These are phyloP conservation scores for Pionites leucogaster DNA, from an alignment of 2,113 vertebrate species.

Conservation along the genomic window DNA sequence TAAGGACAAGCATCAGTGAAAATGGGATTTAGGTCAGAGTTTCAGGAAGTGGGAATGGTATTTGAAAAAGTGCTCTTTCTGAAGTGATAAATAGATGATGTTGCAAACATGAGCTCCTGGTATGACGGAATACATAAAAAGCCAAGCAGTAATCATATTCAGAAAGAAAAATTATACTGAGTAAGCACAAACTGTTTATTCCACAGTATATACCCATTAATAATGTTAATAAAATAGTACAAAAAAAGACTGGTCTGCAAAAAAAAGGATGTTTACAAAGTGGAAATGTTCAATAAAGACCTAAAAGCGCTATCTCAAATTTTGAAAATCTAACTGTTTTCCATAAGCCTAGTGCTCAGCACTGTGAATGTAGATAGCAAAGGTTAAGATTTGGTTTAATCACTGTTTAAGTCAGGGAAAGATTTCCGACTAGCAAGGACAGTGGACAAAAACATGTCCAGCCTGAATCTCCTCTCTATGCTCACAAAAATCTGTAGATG, in stretches of 20 bases:
- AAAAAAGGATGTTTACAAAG: neutral
- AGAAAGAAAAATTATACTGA: neutral
- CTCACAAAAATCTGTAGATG: neutral
- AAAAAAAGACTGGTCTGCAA: neutral
- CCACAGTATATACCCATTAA: neutral
- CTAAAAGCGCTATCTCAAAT: neutral
- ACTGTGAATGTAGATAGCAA: neutral
- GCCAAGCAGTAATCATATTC: neutral
- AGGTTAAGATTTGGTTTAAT: neutral
- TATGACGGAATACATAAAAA: neutral
- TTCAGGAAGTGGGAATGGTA: neutral
- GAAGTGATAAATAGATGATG: neutral
- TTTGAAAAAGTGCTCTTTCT: neutral
- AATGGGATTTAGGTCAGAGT: neutral
- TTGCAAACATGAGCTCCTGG: neutral
- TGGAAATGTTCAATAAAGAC: neutral
- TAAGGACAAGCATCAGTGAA: neutral
- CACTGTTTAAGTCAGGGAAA: neutral
- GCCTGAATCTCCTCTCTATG: neutral
- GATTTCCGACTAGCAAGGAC: neutral
- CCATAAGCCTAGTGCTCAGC: neutral
- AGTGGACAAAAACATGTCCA: neutral
- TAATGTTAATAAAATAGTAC: neutral
- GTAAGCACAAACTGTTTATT: neutral
- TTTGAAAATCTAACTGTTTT: neutral